Conservation (phyloP, 2,888 invertebrate genomes). For the Subacronicta megacephala region DNA sequence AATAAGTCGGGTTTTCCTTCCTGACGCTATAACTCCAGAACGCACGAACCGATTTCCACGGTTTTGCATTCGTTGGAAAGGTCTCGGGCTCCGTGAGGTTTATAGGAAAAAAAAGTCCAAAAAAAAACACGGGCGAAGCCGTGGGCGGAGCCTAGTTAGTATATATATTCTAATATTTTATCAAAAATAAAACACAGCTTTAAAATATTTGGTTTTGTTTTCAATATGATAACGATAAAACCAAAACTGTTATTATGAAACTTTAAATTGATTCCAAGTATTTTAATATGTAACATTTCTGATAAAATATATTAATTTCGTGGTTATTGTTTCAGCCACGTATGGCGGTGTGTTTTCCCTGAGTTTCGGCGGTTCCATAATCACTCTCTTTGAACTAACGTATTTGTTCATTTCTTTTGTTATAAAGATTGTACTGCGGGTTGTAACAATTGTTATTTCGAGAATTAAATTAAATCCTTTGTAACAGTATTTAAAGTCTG, state of each 20-base stretch:
- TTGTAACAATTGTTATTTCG: slow-evolving; percentile 18
- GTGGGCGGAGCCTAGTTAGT: too few relatives aligned
- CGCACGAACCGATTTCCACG: too few relatives aligned
- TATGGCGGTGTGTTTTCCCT: slow-evolving; percentile 81
- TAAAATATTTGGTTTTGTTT: too few relatives aligned
- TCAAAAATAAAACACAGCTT: too few relatives aligned
- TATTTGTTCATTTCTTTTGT: slow-evolving; percentile 62
- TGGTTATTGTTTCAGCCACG: slow-evolving; percentile 70
- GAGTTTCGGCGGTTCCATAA: slow-evolving; percentile 77
- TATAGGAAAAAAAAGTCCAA: too few relatives aligned
- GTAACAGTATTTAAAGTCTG: not conserved
- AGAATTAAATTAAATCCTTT: slow-evolving; percentile 22
- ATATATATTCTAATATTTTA: too few relatives aligned
- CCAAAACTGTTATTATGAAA: too few relatives aligned
- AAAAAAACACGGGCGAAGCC: too few relatives aligned
- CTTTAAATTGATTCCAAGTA: not conserved
- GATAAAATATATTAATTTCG: not conserved
- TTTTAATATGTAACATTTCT: not conserved
- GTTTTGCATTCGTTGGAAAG: too few relatives aligned
- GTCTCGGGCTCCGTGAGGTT: too few relatives aligned
- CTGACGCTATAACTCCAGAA: too few relatives aligned
- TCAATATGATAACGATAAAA: not conserved
- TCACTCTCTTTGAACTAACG: slow-evolving; percentile 73
- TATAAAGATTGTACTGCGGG: slow-evolving; percentile 22
- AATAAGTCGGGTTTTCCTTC: too few relatives aligned